Conservation (phyloP, 2,797 vertebrate species). For the Clarias fuscus region DNA sequence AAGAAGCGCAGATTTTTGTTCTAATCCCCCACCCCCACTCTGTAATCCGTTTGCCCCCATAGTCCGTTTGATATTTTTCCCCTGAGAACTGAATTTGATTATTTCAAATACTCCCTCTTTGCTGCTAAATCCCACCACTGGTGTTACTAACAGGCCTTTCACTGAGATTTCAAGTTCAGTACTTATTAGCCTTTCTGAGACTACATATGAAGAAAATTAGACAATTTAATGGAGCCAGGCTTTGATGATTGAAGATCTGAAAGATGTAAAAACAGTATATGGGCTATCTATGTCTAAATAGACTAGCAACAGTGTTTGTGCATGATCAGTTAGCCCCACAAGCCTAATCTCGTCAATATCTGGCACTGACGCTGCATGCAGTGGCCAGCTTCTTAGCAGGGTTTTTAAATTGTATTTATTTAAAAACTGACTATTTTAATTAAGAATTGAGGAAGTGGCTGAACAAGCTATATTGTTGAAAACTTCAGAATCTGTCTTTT, state of each 20-base stretch:
- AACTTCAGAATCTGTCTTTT: not conserved
- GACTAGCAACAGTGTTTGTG: not conserved
- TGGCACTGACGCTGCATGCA: not conserved
- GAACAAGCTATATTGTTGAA: not conserved
- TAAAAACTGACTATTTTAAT: not conserved
- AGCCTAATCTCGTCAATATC: not conserved
- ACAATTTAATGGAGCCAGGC: not conserved
- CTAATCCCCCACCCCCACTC: constrained; percentile 15
- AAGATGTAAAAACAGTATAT: not conserved
- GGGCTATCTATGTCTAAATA: not conserved
- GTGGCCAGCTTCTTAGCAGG: not conserved
- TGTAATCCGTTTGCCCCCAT: not conserved
- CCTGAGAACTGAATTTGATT: constrained; percentile 38
- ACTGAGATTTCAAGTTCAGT: not conserved
- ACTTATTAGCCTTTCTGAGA: not conserved
- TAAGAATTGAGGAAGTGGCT: not conserved
- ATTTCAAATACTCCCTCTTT: constrained; percentile 1
- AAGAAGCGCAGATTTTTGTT: constrained; percentile 5
- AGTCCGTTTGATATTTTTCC: constrained; percentile 17
- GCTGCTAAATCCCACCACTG: not conserved
- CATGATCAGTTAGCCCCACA: too few relatives aligned
- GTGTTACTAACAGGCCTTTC: not conserved
- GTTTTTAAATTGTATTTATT: not conserved
- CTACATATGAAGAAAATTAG: not conserved
- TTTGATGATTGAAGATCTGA: too few relatives aligned